Evolutionary conservation across 2,888 invertebrate species (phyloP).

Genomic region (Pharmacophagus antenor): DNA sequence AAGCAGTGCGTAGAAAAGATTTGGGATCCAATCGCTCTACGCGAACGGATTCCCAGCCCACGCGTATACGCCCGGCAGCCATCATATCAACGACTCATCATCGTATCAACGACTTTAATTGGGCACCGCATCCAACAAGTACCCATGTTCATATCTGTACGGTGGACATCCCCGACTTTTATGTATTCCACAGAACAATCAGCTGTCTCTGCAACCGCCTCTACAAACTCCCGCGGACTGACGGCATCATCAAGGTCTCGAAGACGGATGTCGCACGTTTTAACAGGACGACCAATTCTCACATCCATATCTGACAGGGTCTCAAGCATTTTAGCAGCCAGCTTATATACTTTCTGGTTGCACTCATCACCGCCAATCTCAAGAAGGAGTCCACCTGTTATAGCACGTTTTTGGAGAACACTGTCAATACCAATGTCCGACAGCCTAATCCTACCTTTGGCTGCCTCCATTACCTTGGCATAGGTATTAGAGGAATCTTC

Average conservation of each 20-base stretch:
- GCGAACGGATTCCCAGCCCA: conserved; percentile 23
- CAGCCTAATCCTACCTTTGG: not conserved
- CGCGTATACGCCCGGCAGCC: conserved; percentile 4
- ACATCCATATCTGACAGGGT: not conserved
- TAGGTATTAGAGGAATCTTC: not conserved
- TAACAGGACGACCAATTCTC: not conserved
- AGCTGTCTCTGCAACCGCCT: not conserved
- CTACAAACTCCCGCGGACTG: not conserved
- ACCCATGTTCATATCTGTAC: conserved; percentile 6
- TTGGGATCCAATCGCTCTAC: conserved; percentile 22
- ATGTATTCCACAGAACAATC: not conserved
- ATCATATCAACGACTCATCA: no score
- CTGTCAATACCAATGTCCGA: not conserved
- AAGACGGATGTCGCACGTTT: not conserved
- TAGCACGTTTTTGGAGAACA: not conserved
- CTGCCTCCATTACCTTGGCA: not conserved
- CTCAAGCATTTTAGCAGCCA: conserved; percentile 1
- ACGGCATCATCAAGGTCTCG: not conserved
- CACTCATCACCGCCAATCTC: not conserved
- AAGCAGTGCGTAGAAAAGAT: conserved; percentile 31
- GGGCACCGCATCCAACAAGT: conserved; percentile 26
- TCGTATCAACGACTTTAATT: conserved; percentile 7
- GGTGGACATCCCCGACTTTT: no score
- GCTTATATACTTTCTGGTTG: not conserved
- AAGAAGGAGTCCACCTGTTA: not conserved